Base-by-base conservation (phyloP, 2,797 vertebrate species). In the Halcyon leucocephala region DNA sequence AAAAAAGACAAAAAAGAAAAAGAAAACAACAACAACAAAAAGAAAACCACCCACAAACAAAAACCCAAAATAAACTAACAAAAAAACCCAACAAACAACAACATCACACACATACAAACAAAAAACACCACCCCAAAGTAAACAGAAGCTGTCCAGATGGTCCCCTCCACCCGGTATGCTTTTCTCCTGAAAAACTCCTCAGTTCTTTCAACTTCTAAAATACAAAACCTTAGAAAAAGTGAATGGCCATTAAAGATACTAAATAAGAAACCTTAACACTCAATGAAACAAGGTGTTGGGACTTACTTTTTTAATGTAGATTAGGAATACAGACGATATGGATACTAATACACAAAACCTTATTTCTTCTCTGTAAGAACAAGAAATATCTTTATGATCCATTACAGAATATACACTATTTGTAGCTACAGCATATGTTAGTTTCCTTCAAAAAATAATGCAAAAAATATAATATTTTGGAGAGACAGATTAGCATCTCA, bases 141-240 rank as follows among this genome's bases (percentile, higher is more conserved):
- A 7, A 51, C 42, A 11, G 21, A 6, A 71, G 24, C 24, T 57
- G 29, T 81, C 71, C 37, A 69, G 12, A 7, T 69, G 9, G 31
- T 37, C 19, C 3, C 12, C 19, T 3, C 6, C 14, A n/a, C 10
- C 2, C 3, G 1, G 3, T 6, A 4, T 1, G 4, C 10, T 46
- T 28, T 52, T 55, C 2, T 69, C 39, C 51, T 52, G 7, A 12
- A 54, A 86, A 82, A 28, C 24, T 52, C 24, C 11, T 29, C 11
- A 65, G 7, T n/a, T 78, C 41, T 65, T 83, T 58, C 4, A n/a
- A 41, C 28, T 78, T 81, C 33, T 52, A 71, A 86, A 95, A 67
- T 14, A 60, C 0, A 9, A 9, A 52, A 22, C 5, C 52, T 54
- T 54, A 71, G 12, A 48, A 85, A 73, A 77, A 52, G 7, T 21